A percentile compares a stretch with the other conserved stretches of the same genome.
Conservation (phyloP, 1,140 invertebrate genomes). For the Ips typographus region DNA sequence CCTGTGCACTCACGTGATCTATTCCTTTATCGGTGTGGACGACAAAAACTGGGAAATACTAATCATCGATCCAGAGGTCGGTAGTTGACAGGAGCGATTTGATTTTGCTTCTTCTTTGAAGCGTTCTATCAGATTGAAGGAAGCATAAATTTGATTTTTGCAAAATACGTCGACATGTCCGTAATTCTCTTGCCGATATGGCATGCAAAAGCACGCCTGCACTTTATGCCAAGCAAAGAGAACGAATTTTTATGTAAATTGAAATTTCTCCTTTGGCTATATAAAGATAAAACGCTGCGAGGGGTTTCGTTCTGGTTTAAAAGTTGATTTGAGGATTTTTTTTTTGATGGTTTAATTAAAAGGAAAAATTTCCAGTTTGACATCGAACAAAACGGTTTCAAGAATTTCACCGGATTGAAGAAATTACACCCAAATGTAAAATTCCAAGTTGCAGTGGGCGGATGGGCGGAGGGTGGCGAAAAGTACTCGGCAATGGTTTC, state of each 20-base stretch:
- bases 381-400: constrained; percentile 73
- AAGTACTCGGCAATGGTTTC: constrained; percentile 82
- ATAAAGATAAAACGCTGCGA: not conserved
- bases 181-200: not conserved
- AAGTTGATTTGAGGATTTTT: not conserved
- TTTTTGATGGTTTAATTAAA: not conserved
- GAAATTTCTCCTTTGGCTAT: not conserved
- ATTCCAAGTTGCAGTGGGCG: constrained; percentile 78
- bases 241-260: no score
- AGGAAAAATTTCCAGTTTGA: constrained; percentile 60
- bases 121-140: not conserved
- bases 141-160: not conserved
- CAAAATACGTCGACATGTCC: not conserved
- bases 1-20: constrained; percentile 84
- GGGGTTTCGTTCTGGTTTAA: constrained; percentile 40
- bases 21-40: constrained; percentile 86
- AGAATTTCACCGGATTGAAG: constrained; percentile 77
- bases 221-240: no score
- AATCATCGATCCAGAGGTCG: constrained; percentile 76
- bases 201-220: no score
- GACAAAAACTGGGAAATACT: constrained; percentile 76
- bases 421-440: constrained; percentile 73
- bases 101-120: not conserved
- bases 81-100: not conserved
- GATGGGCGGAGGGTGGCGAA: constrained; percentile 83